A percentile compares a stretch with the other conserved stretches of the same genome.
Evolutionary conservation across 1,140 invertebrate genomes (phyloP).

Genomic region (Drosophila nikananu): DNA sequence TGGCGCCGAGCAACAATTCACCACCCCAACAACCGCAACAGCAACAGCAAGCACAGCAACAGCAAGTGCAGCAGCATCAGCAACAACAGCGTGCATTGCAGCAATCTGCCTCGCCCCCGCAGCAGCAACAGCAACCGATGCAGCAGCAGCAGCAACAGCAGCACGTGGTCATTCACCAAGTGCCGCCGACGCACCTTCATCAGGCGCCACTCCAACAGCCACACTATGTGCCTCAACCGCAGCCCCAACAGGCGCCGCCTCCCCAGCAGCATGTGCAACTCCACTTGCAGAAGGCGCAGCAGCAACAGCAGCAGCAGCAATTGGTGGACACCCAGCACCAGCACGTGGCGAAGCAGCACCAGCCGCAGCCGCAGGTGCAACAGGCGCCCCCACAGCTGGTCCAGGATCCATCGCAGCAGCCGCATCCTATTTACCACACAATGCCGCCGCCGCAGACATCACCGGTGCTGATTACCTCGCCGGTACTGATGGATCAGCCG

Average conservation of each 20-base stretch:
- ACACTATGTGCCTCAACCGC: conserved; percentile 82
- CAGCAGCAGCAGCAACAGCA: conserved; percentile 58
- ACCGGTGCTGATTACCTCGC: conserved; percentile 62
- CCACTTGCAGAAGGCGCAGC: conserved; percentile 84
- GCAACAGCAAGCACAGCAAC: conserved; percentile 48
- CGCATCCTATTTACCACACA: conserved; percentile 66
- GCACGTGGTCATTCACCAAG: conserved; percentile 71
- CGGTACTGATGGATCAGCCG: conserved; percentile 63
- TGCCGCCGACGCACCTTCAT: conserved; percentile 65
- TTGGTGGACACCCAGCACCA: conserved; percentile 68
- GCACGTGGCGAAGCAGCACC: conserved; percentile 80
- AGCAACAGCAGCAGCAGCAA: conserved; percentile 61
- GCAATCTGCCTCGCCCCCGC: conserved; percentile 63
- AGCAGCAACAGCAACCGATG: conserved; percentile 51
- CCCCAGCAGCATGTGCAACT: conserved; percentile 68
- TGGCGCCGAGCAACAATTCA: conserved; percentile 62
- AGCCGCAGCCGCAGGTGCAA: conserved; percentile 59
- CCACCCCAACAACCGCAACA: conserved; percentile 63
- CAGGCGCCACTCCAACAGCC: conserved; percentile 85
- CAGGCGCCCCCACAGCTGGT: conserved; percentile 56
- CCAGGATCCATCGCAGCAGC: conserved; percentile 49
- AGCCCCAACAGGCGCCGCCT: conserved; percentile 73
- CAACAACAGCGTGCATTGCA: conserved; percentile 73
- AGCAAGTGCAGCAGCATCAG: conserved; percentile 62
- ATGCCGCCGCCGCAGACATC: conserved; percentile 76